Percentiles rank a stretch among this genome's conserved stretches.
These are phyloP conservation scores for Orchesella flavescens DNA, from an alignment of 2,888 invertebrate species.

Conservation along the genomic window DNA sequence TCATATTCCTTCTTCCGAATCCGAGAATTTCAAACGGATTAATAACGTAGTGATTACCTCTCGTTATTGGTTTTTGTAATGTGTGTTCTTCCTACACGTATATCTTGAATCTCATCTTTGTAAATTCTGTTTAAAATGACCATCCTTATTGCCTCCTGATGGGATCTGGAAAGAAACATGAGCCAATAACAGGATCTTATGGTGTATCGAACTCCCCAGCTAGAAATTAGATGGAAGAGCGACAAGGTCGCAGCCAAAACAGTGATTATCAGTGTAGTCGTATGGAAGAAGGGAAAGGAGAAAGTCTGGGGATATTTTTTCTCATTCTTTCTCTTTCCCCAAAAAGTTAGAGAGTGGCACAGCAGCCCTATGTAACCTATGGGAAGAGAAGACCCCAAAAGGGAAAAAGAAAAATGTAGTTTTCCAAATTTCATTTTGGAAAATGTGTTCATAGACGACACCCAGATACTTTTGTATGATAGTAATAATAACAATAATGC, in stretches of 20 bases:
- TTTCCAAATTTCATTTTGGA: slow-evolving; percentile 53
- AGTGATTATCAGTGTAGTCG: slow-evolving; percentile 10
- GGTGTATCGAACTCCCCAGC: slow-evolving; percentile 11
- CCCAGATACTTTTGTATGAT: slow-evolving; percentile 54
- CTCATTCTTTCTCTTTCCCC: no score
- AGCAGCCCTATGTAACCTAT: no score
- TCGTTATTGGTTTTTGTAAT: background rate
- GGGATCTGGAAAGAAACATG: slow-evolving; percentile 19
- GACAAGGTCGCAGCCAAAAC: slow-evolving; percentile 23
- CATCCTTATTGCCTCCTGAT: slow-evolving; percentile 9
- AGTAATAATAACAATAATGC: slow-evolving; percentile 49
- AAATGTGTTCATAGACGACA: slow-evolving; percentile 43
- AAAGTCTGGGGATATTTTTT: no score
- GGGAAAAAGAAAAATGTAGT: slow-evolving; percentile 36
- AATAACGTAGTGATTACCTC: slow-evolving; percentile 45
- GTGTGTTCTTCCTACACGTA: background rate
- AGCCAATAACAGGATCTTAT: slow-evolving; percentile 34
- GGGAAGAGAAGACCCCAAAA: no score
- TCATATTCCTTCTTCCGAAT: background rate
- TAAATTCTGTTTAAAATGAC: slow-evolving; percentile 39
- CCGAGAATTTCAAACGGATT: slow-evolving; percentile 36
- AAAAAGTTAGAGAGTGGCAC: no score
- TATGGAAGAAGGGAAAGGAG: slow-evolving; percentile 2
- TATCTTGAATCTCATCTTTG: slow-evolving; percentile 28
- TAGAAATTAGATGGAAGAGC: slow-evolving; percentile 21